A percentile compares a stretch with the other conserved stretches of the same genome.
These are phyloP conservation scores for Hypothenemus hampei DNA, from an alignment of 1,140 invertebrate species.

Conservation along the genomic window DNA sequence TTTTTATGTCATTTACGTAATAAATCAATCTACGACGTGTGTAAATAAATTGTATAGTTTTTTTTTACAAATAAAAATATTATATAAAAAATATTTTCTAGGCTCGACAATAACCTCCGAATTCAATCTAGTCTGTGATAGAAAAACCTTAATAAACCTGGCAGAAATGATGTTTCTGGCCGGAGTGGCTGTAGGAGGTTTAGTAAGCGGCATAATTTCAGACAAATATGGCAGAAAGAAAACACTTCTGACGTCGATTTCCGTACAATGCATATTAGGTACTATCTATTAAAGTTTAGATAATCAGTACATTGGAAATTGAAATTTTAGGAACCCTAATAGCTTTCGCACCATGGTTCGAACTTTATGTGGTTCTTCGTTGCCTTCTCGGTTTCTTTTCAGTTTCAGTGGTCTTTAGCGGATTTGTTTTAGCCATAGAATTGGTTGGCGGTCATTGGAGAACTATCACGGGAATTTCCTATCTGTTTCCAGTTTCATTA, in stretches of 20 bases:
- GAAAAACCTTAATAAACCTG: constrained; percentile 56
- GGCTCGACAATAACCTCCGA: constrained; percentile 60
- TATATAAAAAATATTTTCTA: too few species aligned
- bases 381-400: constrained; percentile 62
- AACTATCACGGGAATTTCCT: constrained; percentile 66
- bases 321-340: constrained; percentile 53
- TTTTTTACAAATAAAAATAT: not conserved
- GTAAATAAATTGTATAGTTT: too few species aligned
- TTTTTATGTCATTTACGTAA: too few species aligned
- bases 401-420: constrained; percentile 67
- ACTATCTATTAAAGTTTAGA: constrained; percentile 22
- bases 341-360: constrained; percentile 58
- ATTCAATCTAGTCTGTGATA: constrained; percentile 63
- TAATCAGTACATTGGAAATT: not conserved
- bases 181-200: constrained; percentile 63
- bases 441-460: constrained; percentile 70
- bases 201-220: constrained; percentile 65
- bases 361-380: constrained; percentile 58
- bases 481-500: constrained; percentile 64
- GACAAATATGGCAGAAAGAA: constrained; percentile 72
- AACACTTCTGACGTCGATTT: constrained; percentile 63
- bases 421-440: constrained; percentile 66
- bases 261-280: constrained; percentile 63
- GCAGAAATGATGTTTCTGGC: constrained; percentile 65
- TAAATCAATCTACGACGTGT: too few species aligned